These are phyloP conservation scores for Drosophila siamana DNA, from an alignment of 2,888 invertebrate genomes.

Conservation along the genomic window DNA sequence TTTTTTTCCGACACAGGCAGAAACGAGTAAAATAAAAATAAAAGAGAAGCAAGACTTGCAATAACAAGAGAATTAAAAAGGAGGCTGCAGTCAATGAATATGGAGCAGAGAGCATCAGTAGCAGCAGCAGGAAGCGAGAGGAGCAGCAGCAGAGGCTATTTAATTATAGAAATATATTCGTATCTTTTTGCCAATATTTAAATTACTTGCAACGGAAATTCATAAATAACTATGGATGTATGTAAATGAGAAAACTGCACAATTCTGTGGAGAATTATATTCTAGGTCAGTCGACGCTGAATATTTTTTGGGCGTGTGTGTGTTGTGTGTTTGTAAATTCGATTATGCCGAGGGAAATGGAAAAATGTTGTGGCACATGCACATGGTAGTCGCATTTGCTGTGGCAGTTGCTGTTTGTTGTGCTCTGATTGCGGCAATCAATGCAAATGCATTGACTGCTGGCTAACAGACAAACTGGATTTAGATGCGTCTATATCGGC, in stretches of 20 bases:
- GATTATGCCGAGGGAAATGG: slow-evolving; percentile 36
- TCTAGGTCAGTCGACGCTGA: slow-evolving; percentile 13
- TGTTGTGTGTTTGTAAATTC: slow-evolving; percentile 15
- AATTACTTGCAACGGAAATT: slow-evolving; percentile 57
- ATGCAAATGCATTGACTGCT: slow-evolving; percentile 50
- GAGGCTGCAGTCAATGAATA: not conserved
- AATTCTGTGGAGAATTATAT: slow-evolving; percentile 17
- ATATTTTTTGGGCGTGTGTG: slow-evolving; percentile 12
- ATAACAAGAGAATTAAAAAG: no score
- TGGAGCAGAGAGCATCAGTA: not conserved
- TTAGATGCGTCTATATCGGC: slow-evolving; percentile 3
- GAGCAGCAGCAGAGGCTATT: not conserved
- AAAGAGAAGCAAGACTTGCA: no score
- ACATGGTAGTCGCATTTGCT: not conserved
- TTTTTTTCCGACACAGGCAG: no score
- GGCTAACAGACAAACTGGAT: slow-evolving; percentile 18
- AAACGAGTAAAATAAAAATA: no score
- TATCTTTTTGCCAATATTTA: slow-evolving; percentile 26
- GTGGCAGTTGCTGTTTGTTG: not conserved
- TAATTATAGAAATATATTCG: slow-evolving; percentile 31
- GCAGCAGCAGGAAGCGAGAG: slow-evolving; percentile 1
- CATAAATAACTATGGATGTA: slow-evolving; percentile 56
- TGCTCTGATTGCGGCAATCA: slow-evolving; percentile 53
- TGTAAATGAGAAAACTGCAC: slow-evolving; percentile 31
- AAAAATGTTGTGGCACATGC: slow-evolving; percentile 24